Conservation (phyloP, 2,113 vertebrate genomes). For the Dipodomys spectabilis region DNA sequence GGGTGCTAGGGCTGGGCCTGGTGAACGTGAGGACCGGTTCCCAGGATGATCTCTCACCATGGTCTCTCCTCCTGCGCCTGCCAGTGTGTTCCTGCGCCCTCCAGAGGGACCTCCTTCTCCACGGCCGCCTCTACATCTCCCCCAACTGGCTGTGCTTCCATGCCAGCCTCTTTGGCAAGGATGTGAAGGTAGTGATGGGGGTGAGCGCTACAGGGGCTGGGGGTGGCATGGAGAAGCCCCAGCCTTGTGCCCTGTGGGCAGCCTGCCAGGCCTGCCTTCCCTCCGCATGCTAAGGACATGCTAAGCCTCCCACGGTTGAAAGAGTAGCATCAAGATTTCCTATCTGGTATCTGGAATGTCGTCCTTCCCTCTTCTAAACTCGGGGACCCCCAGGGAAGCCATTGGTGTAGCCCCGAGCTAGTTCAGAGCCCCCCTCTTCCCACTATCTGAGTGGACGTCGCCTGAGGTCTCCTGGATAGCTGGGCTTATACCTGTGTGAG, state of each 20-base stretch:
- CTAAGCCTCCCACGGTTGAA: neutral
- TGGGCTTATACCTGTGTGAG: neutral
- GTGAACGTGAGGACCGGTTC: neutral
- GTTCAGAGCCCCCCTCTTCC: neutral
- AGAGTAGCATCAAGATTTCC: neutral
- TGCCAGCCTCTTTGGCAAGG: constrained; percentile 97
- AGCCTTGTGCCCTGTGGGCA: neutral
- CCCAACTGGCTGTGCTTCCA: constrained; percentile 98
- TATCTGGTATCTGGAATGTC: neutral
- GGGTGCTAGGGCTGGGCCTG: neutral
- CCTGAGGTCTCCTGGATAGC: neutral
- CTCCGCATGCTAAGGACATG: neutral
- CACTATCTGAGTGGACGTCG: neutral
- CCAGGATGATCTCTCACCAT: neutral
- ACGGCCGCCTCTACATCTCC: constrained; percentile 98
- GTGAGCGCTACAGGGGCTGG: neutral
- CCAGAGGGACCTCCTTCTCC: constrained; percentile 95
- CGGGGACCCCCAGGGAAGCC: too few species aligned
- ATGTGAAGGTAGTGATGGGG: constrained; percentile 92
- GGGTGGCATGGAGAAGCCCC: neutral
- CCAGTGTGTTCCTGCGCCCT: constrained; percentile 97
- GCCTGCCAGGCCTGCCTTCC: neutral
- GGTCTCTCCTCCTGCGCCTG: neutral
- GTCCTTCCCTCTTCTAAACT: neutral
- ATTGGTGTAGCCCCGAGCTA: neutral